These are phyloP conservation scores for Caenorhabditis zanzibari DNA, from an alignment of 2,888 invertebrate species.

Conservation along the genomic window DNA sequence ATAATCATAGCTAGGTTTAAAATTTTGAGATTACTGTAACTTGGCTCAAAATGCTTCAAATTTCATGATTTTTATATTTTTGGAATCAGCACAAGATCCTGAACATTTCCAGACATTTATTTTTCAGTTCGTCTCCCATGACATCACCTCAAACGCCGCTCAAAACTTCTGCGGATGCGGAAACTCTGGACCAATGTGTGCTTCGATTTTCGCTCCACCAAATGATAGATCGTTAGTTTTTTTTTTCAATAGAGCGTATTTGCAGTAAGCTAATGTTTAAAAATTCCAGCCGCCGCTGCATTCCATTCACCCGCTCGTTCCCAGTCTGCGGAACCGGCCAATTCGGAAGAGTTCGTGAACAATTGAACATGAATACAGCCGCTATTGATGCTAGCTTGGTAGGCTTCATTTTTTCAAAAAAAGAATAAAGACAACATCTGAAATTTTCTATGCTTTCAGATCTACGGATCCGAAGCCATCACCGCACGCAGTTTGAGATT, in stretches of 20 bases:
- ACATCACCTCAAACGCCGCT: constrained; percentile 75
- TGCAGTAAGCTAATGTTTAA: background rate
- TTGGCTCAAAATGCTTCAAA: no score
- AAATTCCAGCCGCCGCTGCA: constrained; percentile 69
- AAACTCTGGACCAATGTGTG: constrained; percentile 70
- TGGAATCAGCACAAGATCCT: no score
- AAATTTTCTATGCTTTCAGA: constrained; percentile 60
- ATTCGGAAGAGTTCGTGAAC: constrained; percentile 92
- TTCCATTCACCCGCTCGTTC: constrained; percentile 88
- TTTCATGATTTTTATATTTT: no score
- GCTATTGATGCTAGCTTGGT: constrained; percentile 89
- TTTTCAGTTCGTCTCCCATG: constrained; percentile 81
- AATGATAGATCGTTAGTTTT: constrained; percentile 60
- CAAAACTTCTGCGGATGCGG: constrained; percentile 69
- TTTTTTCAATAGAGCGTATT: background rate
- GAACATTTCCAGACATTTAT: background rate
- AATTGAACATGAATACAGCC: constrained; percentile 89
- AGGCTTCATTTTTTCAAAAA: no score
- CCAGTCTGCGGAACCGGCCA: constrained; percentile 97
- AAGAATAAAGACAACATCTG: no score
- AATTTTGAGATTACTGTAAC: no score
- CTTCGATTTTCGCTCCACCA: constrained; percentile 69
- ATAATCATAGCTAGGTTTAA: no score
- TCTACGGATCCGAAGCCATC: constrained; percentile 79
- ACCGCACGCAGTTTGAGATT: constrained; percentile 72